Conservation (phyloP, 1,140 invertebrate genomes). For the Spodoptera litura region DNA sequence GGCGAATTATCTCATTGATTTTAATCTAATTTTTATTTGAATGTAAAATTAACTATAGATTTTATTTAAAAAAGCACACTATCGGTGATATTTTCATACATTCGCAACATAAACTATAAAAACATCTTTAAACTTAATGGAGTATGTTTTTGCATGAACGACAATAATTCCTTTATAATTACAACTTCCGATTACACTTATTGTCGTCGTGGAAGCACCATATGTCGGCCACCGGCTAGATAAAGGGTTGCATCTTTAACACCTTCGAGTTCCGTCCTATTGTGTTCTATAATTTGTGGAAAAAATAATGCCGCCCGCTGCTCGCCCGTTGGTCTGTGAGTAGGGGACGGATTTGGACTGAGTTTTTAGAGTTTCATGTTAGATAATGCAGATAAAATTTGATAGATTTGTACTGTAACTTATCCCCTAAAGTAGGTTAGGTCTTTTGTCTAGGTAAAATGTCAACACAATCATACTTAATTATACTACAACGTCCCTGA, state of each 20-base stretch:
- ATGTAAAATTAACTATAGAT: too few relatives aligned
- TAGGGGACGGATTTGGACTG: conserved; percentile 55
- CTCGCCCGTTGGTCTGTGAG: conserved; percentile 57
- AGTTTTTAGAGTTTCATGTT: neutral
- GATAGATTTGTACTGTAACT: too few relatives aligned
- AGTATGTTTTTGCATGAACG: neutral
- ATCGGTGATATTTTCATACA: too few relatives aligned
- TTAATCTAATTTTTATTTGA: too few relatives aligned
- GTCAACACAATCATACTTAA: too few relatives aligned
- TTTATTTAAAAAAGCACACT: too few relatives aligned
- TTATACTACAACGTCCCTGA: too few relatives aligned
- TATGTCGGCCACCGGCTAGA: conserved; percentile 59
- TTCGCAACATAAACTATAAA: too few relatives aligned
- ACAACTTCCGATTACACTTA: conserved; percentile 20
- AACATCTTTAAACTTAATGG: too few relatives aligned
- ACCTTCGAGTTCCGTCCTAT: conserved; percentile 66
- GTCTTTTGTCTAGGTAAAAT: too few relatives aligned
- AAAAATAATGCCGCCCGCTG: conserved; percentile 66
- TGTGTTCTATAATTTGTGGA: conserved; percentile 70
- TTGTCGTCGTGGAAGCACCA: conserved; percentile 62
- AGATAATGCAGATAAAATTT: neutral
- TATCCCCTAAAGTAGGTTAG: too few relatives aligned
- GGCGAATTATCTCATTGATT: too few relatives aligned
- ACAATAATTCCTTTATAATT: conserved; percentile 5
- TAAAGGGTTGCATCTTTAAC: conserved; percentile 78